Conservation (phyloP, 2,113 vertebrate genomes). For the Lutjanus erythropterus region DNA sequence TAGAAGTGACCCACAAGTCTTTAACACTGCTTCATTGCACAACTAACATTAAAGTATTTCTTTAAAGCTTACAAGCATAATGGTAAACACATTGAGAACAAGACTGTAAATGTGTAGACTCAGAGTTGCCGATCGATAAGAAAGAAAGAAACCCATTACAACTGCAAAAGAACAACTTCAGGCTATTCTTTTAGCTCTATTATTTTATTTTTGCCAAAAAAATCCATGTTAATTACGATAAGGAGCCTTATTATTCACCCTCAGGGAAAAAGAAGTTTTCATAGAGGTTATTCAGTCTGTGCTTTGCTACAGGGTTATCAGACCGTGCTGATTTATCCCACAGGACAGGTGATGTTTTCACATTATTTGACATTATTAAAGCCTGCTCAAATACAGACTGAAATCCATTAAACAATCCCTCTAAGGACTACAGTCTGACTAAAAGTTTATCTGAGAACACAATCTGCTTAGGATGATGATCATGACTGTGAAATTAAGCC, state of each 20-base stretch:
- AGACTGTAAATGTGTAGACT: conserved; percentile 20
- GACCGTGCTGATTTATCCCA: conserved; percentile 4
- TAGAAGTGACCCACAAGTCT: conserved; percentile 49
- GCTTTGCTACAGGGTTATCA: conserved; percentile 11
- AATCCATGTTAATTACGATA: conserved; percentile 38
- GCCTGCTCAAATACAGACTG: background rate
- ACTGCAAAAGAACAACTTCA: conserved; percentile 16
- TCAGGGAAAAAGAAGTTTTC: background rate
- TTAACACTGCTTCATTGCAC: conserved; percentile 58
- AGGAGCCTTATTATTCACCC: conserved; percentile 27
- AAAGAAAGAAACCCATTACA: conserved; percentile 41
- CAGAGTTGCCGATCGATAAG: conserved; percentile 48
- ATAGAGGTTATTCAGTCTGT: conserved; percentile 10
- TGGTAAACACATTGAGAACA: conserved; percentile 56
- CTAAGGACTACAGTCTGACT: background rate
- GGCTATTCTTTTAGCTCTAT: conserved; percentile 18
- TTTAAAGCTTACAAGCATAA: conserved; percentile 49
- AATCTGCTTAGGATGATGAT: conserved; percentile 20
- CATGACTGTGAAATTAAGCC: background rate
- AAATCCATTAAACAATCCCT: too few species aligned
- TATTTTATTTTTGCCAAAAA: conserved; percentile 30
- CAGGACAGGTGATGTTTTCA: conserved; percentile 10
- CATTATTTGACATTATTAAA: conserved; percentile 17
- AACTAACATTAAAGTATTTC: conserved; percentile 43
- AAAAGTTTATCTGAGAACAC: conserved; percentile 9